phyloP scores from a whole-genome alignment of 2,888 invertebrate species.

The Aphidoletes aphidimyza region DNA sequence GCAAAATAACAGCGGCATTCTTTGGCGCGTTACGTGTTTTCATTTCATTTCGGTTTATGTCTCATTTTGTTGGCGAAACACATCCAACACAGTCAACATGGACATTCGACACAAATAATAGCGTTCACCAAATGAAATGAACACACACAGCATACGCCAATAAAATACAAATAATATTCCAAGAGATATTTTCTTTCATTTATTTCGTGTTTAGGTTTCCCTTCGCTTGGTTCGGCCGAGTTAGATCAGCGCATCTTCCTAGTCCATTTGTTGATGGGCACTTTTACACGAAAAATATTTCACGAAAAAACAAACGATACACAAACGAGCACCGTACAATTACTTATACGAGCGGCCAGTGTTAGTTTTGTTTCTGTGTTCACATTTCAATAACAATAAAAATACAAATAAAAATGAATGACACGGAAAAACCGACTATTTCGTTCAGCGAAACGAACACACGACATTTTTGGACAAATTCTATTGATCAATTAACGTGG shows the following conservation, averaged over 20 bases:
- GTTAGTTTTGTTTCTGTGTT: no score
- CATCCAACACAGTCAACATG: neutral
- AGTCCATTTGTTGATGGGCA: neutral
- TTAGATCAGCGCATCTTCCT: neutral
- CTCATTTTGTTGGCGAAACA: neutral
- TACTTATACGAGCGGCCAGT: neutral
- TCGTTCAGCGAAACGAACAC: neutral
- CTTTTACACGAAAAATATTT: no score
- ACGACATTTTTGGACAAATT: neutral
- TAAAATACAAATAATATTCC: constrained; percentile 11
- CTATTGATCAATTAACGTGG: neutral
- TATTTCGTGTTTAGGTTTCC: neutral
- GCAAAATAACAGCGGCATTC: constrained; percentile 12
- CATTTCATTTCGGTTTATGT: neutral
- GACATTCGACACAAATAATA: constrained; percentile 9
- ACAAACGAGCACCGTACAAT: neutral
- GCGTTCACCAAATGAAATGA: neutral
- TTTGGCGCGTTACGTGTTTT: constrained; percentile 37
- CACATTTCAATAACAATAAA: constrained; percentile 9
- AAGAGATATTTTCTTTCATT: neutral
- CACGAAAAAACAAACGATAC: no score
- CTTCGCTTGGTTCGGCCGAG: neutral
- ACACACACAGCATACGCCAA: constrained; percentile 5
- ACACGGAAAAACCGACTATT: neutral
- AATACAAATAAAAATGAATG: neutral